These are phyloP conservation scores for Philopedon plagiatum DNA, from an alignment of 2,888 invertebrate genomes.

Conservation along the genomic window DNA sequence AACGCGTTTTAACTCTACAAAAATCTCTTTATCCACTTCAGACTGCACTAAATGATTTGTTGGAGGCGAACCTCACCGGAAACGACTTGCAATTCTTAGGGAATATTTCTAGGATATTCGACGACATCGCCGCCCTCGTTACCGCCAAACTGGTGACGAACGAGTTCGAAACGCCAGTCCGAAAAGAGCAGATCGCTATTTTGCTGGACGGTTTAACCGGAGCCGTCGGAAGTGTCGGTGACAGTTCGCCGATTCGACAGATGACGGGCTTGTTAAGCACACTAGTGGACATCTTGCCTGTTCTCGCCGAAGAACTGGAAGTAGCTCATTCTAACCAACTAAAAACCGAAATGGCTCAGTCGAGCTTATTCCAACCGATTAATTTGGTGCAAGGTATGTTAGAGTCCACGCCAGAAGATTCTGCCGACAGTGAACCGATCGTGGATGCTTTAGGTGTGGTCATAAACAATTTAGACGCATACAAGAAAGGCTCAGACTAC, in stretches of 20 bases:
- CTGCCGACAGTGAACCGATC: neutral
- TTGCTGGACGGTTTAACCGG: constrained; percentile 56
- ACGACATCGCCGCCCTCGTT: constrained; percentile 56
- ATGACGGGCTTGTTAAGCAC: constrained; percentile 56
- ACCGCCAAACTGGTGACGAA: constrained; percentile 48
- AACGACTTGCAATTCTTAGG: constrained; percentile 58
- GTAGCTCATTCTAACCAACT: constrained; percentile 54
- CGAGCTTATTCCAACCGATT: constrained; percentile 34
- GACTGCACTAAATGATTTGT: constrained; percentile 63
- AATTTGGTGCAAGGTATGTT: constrained; percentile 10
- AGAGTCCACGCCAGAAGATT: neutral
- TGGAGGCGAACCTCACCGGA: constrained; percentile 58
- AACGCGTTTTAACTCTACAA: constrained; percentile 60
- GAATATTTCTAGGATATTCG: constrained; percentile 56
- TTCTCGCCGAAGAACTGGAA: constrained; percentile 60
- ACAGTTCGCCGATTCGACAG: constrained; percentile 56
- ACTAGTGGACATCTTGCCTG: constrained; percentile 57
- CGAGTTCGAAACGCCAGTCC: constrained; percentile 44
- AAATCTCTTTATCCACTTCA: constrained; percentile 63
- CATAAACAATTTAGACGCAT: constrained; percentile 42
- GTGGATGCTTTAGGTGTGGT: constrained; percentile 19
- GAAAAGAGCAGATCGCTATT: constrained; percentile 54
- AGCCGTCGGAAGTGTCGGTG: constrained; percentile 54
- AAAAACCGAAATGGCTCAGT: constrained; percentile 50
- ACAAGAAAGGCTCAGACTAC: constrained; percentile 30